Percentiles rank a stretch among this genome's conserved stretches.
These are phyloP conservation scores for Apotomis turbidana DNA, from an alignment of 2,888 invertebrate species.

Conservation along the genomic window DNA sequence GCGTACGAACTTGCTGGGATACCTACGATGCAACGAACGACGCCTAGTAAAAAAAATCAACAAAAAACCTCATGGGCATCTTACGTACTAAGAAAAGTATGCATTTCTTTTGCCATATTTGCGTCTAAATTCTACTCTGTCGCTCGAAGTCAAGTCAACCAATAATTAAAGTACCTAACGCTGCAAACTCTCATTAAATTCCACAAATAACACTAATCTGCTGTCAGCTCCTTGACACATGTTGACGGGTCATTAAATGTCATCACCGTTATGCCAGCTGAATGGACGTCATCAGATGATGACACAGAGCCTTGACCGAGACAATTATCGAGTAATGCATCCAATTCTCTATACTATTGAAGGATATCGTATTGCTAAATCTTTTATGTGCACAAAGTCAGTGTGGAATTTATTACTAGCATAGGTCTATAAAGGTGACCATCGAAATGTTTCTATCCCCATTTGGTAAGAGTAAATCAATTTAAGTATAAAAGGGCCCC, in stretches of 20 bases:
- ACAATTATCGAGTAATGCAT: slow-evolving; percentile 29
- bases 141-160: too few relatives aligned
- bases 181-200: slow-evolving; percentile 8
- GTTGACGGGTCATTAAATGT: slow-evolving; percentile 31
- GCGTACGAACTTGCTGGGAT: too few relatives aligned
- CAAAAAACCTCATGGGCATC: too few relatives aligned
- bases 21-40: too few relatives aligned
- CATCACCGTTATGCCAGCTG: slow-evolving; percentile 11
- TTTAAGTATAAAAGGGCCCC: too few relatives aligned
- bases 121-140: too few relatives aligned
- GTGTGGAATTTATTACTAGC: not conserved
- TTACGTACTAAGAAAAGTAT: too few relatives aligned
- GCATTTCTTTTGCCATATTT: too few relatives aligned
- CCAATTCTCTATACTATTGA: slow-evolving; percentile 7
- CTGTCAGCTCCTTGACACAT: slow-evolving; percentile 4
- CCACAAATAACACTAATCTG: slow-evolving; percentile 25
- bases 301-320: slow-evolving; percentile 28
- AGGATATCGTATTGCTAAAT: slow-evolving; percentile 30
- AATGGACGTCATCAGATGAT: slow-evolving; percentile 11
- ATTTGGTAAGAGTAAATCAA: too few relatives aligned
- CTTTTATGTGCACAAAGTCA: not conserved
- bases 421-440: not conserved
- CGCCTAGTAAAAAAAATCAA: too few relatives aligned
- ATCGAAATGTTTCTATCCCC: too few relatives aligned
- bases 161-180: not conserved